Evolutionary conservation across 2,888 invertebrate genomes (phyloP).

Genomic region (Dicycla oo): DNA sequence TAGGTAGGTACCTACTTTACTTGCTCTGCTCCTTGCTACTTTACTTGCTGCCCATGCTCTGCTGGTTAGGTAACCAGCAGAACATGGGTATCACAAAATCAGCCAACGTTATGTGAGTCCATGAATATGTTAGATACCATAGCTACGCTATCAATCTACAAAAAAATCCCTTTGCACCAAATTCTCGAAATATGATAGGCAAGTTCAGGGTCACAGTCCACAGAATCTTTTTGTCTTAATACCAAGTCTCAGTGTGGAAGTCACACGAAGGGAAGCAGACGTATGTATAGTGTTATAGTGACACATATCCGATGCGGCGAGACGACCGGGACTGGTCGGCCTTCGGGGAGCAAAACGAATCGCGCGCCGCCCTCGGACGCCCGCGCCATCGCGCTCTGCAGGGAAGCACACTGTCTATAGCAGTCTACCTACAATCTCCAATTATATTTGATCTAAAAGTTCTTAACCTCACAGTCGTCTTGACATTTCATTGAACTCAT

Average conservation of each 20-base stretch:
- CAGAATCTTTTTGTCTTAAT: slow-evolving; percentile 61
- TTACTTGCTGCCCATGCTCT: no score
- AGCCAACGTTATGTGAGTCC: no score
- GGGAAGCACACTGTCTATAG: slow-evolving; percentile 66
- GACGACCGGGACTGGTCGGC: slow-evolving; percentile 83
- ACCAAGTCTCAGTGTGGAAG: slow-evolving; percentile 71
- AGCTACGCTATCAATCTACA: slow-evolving; percentile 8
- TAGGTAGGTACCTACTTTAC: background rate
- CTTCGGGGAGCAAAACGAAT: slow-evolving; percentile 87
- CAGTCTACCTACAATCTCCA: slow-evolving; percentile 57
- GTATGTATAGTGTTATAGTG: slow-evolving; percentile 85
- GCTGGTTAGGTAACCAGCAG: no score
- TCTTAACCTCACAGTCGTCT: slow-evolving; percentile 55
- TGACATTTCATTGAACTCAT: slow-evolving; percentile 63
- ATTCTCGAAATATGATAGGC: slow-evolving; percentile 53
- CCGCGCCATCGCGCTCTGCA: slow-evolving; percentile 61
- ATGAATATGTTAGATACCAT: background rate
- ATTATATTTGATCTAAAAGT: slow-evolving; percentile 52
- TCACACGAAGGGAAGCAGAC: slow-evolving; percentile 76
- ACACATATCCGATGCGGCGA: slow-evolving; percentile 86
- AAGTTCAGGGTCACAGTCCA: slow-evolving; percentile 50
- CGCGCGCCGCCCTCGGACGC: slow-evolving; percentile 70
- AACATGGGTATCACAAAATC: no score
- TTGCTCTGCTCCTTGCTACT: no score
- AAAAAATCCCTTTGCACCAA: background rate